These are phyloP conservation scores for Callaeas wilsoni DNA, from an alignment of 2,113 vertebrate species.

Conservation along the genomic window DNA sequence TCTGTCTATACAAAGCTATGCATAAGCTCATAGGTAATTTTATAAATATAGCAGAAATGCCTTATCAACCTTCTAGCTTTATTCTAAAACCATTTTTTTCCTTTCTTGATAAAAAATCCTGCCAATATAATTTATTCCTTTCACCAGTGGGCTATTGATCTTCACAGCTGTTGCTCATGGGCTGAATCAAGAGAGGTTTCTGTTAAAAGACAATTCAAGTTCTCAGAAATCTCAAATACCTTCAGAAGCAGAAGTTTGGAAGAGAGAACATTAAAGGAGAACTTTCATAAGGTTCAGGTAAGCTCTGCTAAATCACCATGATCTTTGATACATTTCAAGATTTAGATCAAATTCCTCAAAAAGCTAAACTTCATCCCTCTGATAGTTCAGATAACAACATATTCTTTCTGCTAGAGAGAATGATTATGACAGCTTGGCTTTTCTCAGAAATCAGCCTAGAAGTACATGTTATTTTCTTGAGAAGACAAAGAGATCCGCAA, in stretches of 20 bases:
- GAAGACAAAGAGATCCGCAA: neutral
- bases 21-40: neutral
- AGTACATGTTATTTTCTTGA: neutral
- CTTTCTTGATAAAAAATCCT: neutral
- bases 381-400: neutral
- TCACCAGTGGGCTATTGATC: neutral
- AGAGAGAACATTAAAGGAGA: neutral
- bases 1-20: conserved; percentile 18
- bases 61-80: neutral
- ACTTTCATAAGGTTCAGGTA: neutral
- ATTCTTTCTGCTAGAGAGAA: neutral
- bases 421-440: neutral
- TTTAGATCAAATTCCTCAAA: neutral
- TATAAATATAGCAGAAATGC: conserved; percentile 1
- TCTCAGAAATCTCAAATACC: neutral
- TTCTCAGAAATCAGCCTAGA: neutral
- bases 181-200: neutral
- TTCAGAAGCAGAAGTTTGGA: conserved; percentile 2
- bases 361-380: neutral
- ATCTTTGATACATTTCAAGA: neutral
- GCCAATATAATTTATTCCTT: conserved; percentile 5
- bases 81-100: neutral
- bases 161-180: neutral
- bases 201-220: neutral
- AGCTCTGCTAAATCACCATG: neutral